These are phyloP conservation scores for Magallana ariakensis DNA, from an alignment of 1,140 invertebrate species.

Conservation along the genomic window DNA sequence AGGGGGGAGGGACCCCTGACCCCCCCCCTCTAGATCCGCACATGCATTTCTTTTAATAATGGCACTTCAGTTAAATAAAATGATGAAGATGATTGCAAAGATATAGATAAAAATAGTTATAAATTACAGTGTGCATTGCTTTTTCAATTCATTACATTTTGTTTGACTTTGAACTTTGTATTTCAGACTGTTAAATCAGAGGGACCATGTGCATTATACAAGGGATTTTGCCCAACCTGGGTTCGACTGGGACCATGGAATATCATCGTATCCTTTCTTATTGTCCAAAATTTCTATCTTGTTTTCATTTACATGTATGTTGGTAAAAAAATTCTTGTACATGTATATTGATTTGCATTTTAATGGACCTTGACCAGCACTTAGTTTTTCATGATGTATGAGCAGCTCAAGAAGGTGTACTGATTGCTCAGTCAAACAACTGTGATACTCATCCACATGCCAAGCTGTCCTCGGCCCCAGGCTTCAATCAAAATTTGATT, in stretches of 20 bases:
- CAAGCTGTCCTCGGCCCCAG: neutral
- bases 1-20: too few relatives aligned
- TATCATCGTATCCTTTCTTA: constrained; percentile 85
- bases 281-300: neutral
- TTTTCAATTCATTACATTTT: too few relatives aligned
- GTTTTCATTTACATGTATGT: too few relatives aligned
- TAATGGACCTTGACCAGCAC: constrained; percentile 63
- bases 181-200: constrained; percentile 81
- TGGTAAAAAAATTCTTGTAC: neutral
- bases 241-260: constrained; percentile 90
- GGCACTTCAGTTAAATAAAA: too few relatives aligned
- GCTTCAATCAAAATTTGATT: neutral
- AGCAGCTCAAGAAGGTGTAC: constrained; percentile 85
- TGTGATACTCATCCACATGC: constrained; percentile 10
- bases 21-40: too few relatives aligned
- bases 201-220: constrained; percentile 77
- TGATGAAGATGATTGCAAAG: too few relatives aligned
- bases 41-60: too few relatives aligned
- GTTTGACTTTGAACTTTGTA: constrained; percentile 42
- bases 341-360: neutral
- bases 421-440: neutral
- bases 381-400: constrained; percentile 95
- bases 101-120: too few relatives aligned
- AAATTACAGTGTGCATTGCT: too few relatives aligned
- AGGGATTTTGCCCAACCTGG: constrained; percentile 79